Evolutionary conservation across 2,888 invertebrate species (phyloP), one percentile per base, ranked within the genome.

Genomic region (Chrysomela aeneicollis): DNA sequence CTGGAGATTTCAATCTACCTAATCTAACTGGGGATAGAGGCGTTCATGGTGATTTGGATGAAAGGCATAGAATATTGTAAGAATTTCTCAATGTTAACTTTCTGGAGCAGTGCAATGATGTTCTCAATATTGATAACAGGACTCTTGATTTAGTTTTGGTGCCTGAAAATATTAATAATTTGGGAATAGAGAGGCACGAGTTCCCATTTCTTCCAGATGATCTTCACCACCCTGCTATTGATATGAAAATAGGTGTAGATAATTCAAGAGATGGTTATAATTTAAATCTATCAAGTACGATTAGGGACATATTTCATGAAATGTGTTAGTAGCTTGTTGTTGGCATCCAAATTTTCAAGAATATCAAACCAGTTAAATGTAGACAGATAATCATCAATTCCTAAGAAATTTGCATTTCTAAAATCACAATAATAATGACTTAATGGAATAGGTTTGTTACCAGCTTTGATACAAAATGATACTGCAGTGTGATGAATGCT

Each of bases 101-200:
- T 17, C 2, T 17, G 19, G 49, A 49, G 17, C 49, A 49, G 19
- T 17, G n/a, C 19, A n/a, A 49, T 49, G 1, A 9, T 9, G 17
- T 17, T 17, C 18, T 18, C 17, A 49, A 49, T 17, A 17, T 49
- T 3, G 17, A 49, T 17, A 49, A 49, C 19, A 49, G 49, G 17
- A 49, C 49, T 49, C 18, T 49, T 3, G 49, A 49, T 49, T 49
- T 49, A 17, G 19, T 49, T 2, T 9, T 49, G 19, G 49, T 49
- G 8, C 19, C 17, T 3, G 49, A 49, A 17, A 19, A 49, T 49
- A 19, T 9, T 10, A 18, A 18, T 49, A 19, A 49, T 49, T 17
- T 49, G 18, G 49, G 17, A 49, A 17, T 49, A 49, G 15, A 17
- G 42, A 42, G 42, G 42, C 17, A 42, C 3, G 42, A 42, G 42